phyloP scores from a whole-genome alignment of 2,797 vertebrate genomes.

The Danio albolineatus region DNA sequence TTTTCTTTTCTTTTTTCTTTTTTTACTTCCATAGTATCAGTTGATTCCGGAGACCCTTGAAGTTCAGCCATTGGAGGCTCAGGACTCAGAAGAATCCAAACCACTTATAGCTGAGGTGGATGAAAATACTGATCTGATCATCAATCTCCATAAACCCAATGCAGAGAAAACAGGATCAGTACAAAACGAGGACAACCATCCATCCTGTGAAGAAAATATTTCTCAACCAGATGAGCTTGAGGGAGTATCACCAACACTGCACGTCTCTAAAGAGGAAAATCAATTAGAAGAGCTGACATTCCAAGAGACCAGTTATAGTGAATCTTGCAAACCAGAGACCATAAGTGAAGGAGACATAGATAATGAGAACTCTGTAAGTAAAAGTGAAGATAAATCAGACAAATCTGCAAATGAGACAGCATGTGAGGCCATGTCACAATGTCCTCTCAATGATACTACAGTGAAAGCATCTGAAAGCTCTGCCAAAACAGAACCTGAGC shows the following conservation, averaged over 20 bases:
- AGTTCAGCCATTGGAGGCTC: conserved; percentile 7
- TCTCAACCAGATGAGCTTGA: conserved; percentile 61
- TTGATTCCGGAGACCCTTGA: conserved; percentile 52
- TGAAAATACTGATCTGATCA: conserved; percentile 14
- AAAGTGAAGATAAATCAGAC: conserved; percentile 36
- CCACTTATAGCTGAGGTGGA: conserved; percentile 22
- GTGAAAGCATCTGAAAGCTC: conserved; percentile 22
- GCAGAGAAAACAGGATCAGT: conserved; percentile 13
- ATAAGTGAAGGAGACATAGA: conserved; percentile 31
- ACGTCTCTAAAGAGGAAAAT: conserved; percentile 58
- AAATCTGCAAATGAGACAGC: not conserved
- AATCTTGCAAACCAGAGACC: conserved; percentile 29
- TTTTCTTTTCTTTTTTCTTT: not conserved
- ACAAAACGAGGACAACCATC: conserved; percentile 12
- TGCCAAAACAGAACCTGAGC: conserved; percentile 57
- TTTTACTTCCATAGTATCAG: conserved; percentile 59
- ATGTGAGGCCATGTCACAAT: not conserved
- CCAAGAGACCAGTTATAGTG: conserved; percentile 10
- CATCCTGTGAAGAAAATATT: conserved; percentile 57
- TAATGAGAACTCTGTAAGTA: not conserved
- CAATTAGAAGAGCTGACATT: conserved; percentile 7
- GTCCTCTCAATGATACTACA: not conserved
- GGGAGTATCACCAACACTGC: conserved; percentile 61
- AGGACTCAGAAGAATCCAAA: conserved; percentile 43
- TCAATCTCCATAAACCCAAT: conserved; percentile 9